A percentile compares a stretch with the other conserved stretches of the same genome.
phyloP scores from a whole-genome alignment of 2,113 vertebrate genomes.

The Xiphophorus hellerii region DNA sequence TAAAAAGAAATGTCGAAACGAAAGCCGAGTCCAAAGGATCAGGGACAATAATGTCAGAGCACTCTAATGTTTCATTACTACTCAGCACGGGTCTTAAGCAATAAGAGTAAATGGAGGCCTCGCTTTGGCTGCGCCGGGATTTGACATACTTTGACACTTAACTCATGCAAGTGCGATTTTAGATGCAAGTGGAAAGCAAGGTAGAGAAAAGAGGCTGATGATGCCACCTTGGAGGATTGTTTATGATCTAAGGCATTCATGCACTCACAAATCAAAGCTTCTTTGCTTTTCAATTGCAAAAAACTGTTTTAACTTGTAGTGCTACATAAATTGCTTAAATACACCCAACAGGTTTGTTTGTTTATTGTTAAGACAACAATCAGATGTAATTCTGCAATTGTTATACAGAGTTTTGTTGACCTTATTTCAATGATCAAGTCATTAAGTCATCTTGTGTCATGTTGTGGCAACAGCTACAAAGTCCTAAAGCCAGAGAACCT shows the following conservation, averaged over 20 bases:
- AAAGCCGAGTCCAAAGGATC: conserved; percentile 29
- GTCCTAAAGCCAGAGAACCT: neutral
- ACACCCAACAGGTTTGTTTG: neutral
- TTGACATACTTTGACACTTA: conserved; percentile 64
- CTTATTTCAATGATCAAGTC: neutral
- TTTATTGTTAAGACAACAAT: neutral
- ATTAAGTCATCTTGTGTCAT: conserved; percentile 2
- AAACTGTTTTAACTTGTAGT: neutral
- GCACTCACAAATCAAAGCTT: neutral
- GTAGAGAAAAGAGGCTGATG: conserved; percentile 14
- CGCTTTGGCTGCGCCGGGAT: conserved; percentile 32
- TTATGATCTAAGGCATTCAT: conserved; percentile 27
- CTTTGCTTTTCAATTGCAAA: neutral
- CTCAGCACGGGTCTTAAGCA: conserved; percentile 55
- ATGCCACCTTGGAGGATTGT: conserved; percentile 53
- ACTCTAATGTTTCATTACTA: conserved; percentile 51
- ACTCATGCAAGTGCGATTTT: conserved; percentile 57
- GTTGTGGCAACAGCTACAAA: conserved; percentile 15
- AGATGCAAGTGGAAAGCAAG: conserved; percentile 20
- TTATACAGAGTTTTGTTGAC: neutral
- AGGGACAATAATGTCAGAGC: conserved; percentile 2
- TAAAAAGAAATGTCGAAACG: conserved; percentile 9
- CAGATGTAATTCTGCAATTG: neutral
- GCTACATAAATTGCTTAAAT: neutral
- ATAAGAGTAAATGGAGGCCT: conserved; percentile 52